Conservation (phyloP, 92 coral and sea anemone species). For the Phenganax subtilis region DNA sequence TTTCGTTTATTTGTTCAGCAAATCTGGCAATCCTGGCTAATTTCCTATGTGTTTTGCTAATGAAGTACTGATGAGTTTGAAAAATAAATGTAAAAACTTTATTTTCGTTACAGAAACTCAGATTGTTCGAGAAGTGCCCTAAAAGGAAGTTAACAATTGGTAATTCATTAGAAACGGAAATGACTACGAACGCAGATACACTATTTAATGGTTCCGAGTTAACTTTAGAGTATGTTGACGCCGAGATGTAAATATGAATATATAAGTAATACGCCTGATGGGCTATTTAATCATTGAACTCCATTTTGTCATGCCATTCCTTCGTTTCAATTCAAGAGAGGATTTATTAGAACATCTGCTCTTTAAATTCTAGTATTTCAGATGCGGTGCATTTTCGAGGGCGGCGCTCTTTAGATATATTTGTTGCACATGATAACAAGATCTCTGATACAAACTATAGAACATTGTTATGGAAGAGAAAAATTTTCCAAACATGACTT, state of each 20-base stretch:
- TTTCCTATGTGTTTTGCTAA: too few species aligned
- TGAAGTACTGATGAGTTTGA: not conserved
- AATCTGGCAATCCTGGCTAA: too few species aligned
- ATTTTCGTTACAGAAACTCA: conserved; percentile 18
- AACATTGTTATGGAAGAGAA: too few species aligned
- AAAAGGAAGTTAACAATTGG: conserved; percentile 10
- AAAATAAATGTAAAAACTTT: not conserved
- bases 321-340: not conserved
- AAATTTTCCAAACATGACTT: too few species aligned
- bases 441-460: too few species aligned
- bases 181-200: conserved; percentile 31
- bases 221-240: conserved; percentile 16
- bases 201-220: conserved; percentile 27
- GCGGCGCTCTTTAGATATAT: too few species aligned
- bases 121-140: conserved; percentile 18
- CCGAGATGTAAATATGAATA: not conserved
- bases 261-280: not conserved
- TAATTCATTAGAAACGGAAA: conserved; percentile 31
- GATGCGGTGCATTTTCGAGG: too few species aligned
- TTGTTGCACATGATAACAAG: too few species aligned
- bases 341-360: too few species aligned
- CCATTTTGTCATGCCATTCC: not conserved
- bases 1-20: too few species aligned
- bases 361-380: too few species aligned
- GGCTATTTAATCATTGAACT: not conserved